Percentiles rank a stretch among this genome's conserved stretches.
Evolutionary conservation across 2,797 vertebrate genomes (phyloP).

Genomic region (Aselliscus stoliczkanus): DNA sequence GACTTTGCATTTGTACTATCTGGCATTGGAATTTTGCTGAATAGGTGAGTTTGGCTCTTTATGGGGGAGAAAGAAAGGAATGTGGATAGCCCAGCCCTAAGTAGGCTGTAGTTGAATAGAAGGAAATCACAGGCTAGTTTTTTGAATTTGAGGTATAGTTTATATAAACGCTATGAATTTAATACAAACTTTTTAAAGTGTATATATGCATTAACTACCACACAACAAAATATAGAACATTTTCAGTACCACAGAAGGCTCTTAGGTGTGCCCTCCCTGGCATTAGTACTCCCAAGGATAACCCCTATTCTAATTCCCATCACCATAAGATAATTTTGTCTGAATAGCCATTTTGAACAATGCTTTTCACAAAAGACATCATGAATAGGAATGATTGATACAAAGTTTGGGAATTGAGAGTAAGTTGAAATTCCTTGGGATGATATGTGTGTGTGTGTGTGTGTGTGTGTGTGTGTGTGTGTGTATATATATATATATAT

Average conservation of each 20-base stretch:
- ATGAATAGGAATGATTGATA: background rate
- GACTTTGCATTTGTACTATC: background rate
- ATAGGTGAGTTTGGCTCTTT: slow-evolving; percentile 37
- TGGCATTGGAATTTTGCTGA: slow-evolving; percentile 49
- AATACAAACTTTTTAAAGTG: background rate
- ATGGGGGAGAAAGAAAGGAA: slow-evolving; percentile 13
- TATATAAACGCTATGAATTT: background rate
- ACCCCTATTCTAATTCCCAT: background rate
- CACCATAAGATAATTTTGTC: background rate
- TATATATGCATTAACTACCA: background rate
- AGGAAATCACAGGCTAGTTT: background rate
- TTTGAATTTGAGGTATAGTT: background rate
- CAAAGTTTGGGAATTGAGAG: background rate
- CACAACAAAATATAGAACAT: background rate
- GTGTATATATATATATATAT: too few species aligned
- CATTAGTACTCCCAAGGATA: background rate
- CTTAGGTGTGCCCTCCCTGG: background rate
- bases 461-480: too few species aligned
- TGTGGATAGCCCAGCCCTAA: background rate
- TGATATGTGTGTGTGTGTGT: too few species aligned
- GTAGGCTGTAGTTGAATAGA: background rate
- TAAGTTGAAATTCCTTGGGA: background rate
- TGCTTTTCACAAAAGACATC: background rate
- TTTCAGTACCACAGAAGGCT: background rate
- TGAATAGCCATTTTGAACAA: background rate